Conservation (phyloP, 2,888 invertebrate species). For the Lutraria lutraria region DNA sequence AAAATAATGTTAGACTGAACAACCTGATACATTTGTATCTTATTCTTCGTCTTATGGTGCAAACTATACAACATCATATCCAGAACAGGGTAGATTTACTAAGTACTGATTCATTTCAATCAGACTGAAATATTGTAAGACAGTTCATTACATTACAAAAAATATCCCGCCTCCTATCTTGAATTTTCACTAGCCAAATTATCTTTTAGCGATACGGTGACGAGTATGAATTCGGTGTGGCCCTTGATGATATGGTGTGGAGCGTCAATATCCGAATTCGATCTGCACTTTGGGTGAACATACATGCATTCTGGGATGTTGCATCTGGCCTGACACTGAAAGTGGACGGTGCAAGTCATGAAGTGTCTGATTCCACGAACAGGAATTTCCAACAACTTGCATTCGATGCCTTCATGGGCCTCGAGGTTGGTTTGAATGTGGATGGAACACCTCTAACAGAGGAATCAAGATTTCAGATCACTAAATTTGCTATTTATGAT, state of each 20-base stretch:
- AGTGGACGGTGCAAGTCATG: conserved; percentile 76
- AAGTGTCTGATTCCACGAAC: conserved; percentile 31
- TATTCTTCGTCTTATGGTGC: too few relatives aligned
- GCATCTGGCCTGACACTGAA: conserved; percentile 72
- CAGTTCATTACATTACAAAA: too few relatives aligned
- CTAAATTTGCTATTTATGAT: conserved; percentile 63
- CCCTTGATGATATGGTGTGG: conserved; percentile 75
- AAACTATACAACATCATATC: too few relatives aligned
- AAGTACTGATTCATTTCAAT: too few relatives aligned
- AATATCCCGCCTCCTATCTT: too few relatives aligned
- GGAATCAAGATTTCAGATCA: conserved; percentile 66
- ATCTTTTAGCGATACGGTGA: conserved; percentile 75
- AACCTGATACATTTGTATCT: too few relatives aligned
- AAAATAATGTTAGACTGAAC: too few relatives aligned
- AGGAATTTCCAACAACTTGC: conserved; percentile 56
- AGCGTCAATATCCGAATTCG: conserved; percentile 72
- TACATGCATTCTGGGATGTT: conserved; percentile 75
- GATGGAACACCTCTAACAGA: conserved; percentile 65
- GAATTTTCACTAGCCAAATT: background rate
- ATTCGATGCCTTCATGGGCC: conserved; percentile 67
- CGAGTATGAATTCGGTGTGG: conserved; percentile 83
- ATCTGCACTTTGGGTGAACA: conserved; percentile 69
- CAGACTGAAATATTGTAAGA: too few relatives aligned
- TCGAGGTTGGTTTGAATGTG: conserved; percentile 69
- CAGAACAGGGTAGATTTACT: too few relatives aligned